These are phyloP conservation scores for Dendrophyllia cribrosa DNA, from an alignment of 64 coral and sea anemone species.

Conservation along the genomic window DNA sequence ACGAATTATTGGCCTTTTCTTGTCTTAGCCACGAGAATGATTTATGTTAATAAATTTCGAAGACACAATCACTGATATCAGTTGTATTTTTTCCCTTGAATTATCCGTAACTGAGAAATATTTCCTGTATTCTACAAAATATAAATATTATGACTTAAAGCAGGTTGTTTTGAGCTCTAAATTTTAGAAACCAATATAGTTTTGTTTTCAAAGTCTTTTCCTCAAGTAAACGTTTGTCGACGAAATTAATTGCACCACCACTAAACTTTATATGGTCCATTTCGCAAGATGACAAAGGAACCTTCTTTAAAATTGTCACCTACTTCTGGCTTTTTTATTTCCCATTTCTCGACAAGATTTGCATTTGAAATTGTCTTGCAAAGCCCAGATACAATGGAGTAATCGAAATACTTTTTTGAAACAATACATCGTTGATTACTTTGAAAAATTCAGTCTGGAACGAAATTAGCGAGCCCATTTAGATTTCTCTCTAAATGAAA, in stretches of 20 bases:
- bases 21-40: background rate
- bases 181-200: background rate
- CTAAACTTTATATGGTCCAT: background rate
- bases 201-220: background rate
- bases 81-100: background rate
- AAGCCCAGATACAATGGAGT: background rate
- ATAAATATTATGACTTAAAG: background rate
- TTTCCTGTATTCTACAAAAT: constrained; percentile 1
- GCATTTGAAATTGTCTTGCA: background rate
- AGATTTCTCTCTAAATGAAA: background rate
- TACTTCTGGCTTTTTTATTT: background rate
- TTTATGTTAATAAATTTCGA: background rate
- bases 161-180: background rate
- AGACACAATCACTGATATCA: background rate
- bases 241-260: background rate
- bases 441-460: background rate
- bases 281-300: background rate
- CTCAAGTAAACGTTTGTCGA: background rate
- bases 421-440: constrained; percentile 11
- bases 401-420: background rate
- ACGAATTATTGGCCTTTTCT: background rate
- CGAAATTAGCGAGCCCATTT: background rate
- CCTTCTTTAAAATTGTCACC: background rate
- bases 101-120: background rate
- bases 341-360: background rate